Base-by-base conservation (phyloP, 2,888 invertebrate species). In the Tromatobia lineatoria region DNA sequence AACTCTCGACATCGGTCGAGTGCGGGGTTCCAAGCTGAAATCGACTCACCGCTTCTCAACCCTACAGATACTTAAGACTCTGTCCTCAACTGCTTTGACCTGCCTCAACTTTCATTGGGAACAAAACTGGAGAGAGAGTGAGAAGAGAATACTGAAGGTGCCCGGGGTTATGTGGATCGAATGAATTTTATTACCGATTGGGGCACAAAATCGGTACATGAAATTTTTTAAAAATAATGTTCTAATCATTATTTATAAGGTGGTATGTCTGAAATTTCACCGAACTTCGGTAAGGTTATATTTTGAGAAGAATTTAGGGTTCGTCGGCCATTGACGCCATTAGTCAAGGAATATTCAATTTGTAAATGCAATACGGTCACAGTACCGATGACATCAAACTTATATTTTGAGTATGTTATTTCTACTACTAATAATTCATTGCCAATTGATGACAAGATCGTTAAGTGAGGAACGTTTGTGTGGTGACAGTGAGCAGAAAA, bases 21-120 rank as follows among this genome's bases (percentile, higher is more conserved):
- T 67, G 59, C 23, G 52, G 11, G 25, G 57, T 42, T 71, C 47
- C 34, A 45, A 45, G 8, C 66, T 18, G 20, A 23, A 71, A 45
- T 66, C 57, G 64, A 67, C 59, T 57, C 25, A 59, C n/a, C 10
- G 57, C 59, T 61, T 6, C 50, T 25, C 13, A 61, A 47, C 47
- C 47, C 59, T 18, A 73, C 59, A 18, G 7, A 59, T n/a, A 47
- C 29, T 45, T 59, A 47, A 74, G 74, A 47, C 59, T 47, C 10
- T 4, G n/a, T 64, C 64, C 52, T 76, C 69, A 34, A 34, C 54
- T 15, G 29, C 75, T 61, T 83, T 71, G 80, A 83, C 76, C 83
- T 20, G 66, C n/a, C 67, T 67, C 18, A 38, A 64, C 57, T 64
- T 38, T 75, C 66, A 52, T 80, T 52, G 71, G 23, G 71, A 76